Base-by-base conservation (phyloP, 2,113 vertebrate genomes). In the Elephantulus edwardii region DNA sequence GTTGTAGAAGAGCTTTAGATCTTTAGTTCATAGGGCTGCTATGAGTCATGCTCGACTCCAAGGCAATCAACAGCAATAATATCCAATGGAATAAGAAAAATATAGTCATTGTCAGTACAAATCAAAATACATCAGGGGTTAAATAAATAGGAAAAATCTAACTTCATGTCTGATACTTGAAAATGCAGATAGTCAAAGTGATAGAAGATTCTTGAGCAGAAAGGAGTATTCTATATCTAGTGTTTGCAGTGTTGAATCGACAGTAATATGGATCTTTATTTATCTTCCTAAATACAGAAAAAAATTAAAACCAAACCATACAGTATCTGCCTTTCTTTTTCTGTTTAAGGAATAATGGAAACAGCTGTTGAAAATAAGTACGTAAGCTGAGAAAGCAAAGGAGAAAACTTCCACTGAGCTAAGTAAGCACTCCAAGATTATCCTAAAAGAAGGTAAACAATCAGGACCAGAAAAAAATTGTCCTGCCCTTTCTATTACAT, bases 361-460 rank as follows among this genome's bases (percentile, higher is more conserved):
- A 70, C 3, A 19, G 9, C 28, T 70, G 10, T 20, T 44, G 40
- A 46, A 38, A 58, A 42, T 83, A 56, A 86, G 40, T 28, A 82
- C 33, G 6, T 11, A 78, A 19, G 2, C 14, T 71, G 28, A 13
- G 22, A 71, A 6, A 3, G 14, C 42, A 88, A 8, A 3, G 58
- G 62, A 60, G 24, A 70, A 46, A n/a, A 8, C 26, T 70, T 16
- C 78, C 16, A 40, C 38, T 46, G 13, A 83, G 38, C 17, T 44
- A 64, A 78, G 35, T 58, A 52, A 64, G 70, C 42, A 16, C 50
- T 79, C 26, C 3, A 84, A 35, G 24, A 28, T 54, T 93, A 12
- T 46, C 89, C 78, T 92, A 60, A 88, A 40, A n/a, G 50, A 10
- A 35, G 48, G 10, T 72, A 64, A 82, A 88, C 84, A 82, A 72